A percentile compares a stretch with the other conserved stretches of the same genome.
Conservation (phyloP, 37 sponge, comb jelly and placozoan species). For the Crambe crambe region DNA sequence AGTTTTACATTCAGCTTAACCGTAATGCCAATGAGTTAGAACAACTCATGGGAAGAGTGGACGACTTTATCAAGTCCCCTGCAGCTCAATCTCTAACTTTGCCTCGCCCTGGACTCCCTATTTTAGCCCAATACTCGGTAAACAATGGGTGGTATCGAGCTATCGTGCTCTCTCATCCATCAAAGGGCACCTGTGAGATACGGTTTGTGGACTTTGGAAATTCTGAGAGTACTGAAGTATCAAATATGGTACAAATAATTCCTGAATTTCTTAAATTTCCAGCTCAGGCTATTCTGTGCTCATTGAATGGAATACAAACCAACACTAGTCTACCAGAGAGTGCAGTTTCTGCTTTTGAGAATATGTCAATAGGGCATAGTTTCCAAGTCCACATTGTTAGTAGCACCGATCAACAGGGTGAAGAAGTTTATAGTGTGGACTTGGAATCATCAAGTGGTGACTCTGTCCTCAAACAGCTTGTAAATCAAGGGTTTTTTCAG, state of each 20-base stretch:
- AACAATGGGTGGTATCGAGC: conserved; percentile 80
- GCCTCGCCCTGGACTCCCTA: conserved; percentile 19
- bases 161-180: not conserved
- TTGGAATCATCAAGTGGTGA: not conserved
- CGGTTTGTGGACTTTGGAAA: conserved; percentile 84
- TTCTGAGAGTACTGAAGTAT: conserved; percentile 25
- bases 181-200: conserved; percentile 8
- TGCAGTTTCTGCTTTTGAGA: conserved; percentile 16
- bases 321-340: not conserved
- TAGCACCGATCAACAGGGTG: not conserved
- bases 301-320: conserved; percentile 21
- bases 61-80: conserved; percentile 21
- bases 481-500: not conserved
- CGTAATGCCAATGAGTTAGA: not conserved
- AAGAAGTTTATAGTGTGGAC: conserved; percentile 8
- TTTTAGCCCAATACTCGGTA: conserved; percentile 59
- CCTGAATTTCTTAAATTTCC: conserved; percentile 38
- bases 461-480: not conserved
- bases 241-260: conserved; percentile 16
- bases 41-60: conserved; percentile 30
- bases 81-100: not conserved
- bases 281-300: conserved; percentile 45
- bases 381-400: not conserved
- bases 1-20: conserved; percentile 53
- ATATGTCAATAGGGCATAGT: conserved; percentile 18